These are phyloP conservation scores for Calonectris borealis DNA, from an alignment of 2,113 vertebrate genomes.

Conservation along the genomic window DNA sequence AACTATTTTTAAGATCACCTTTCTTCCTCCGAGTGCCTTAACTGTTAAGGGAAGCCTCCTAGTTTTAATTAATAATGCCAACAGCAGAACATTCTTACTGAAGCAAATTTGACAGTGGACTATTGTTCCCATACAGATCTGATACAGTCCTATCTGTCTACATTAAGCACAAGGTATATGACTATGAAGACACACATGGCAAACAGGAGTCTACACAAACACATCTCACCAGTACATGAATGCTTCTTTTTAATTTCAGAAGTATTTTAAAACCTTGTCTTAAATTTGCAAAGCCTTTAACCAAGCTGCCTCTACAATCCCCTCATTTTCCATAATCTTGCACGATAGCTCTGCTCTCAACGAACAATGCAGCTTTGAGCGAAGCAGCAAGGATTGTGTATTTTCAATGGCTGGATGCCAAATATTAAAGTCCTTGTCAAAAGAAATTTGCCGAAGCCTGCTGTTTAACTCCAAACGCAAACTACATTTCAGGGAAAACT, in stretches of 20 bases:
- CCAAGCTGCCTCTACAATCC: neutral
- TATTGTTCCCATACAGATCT: neutral
- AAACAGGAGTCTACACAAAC: neutral
- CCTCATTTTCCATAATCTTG: neutral
- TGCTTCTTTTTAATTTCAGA: neutral
- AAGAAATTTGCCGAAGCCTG: neutral
- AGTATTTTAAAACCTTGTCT: neutral
- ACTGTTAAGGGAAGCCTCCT: neutral
- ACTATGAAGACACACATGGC: neutral
- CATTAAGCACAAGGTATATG: neutral
- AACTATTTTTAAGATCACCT: neutral
- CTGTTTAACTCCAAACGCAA: neutral
- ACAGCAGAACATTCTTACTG: neutral
- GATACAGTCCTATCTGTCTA: neutral
- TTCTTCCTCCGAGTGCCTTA: neutral
- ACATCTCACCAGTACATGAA: neutral
- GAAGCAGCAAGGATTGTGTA: neutral
- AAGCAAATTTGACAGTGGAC: neutral
- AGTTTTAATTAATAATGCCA: slow-evolving; percentile 4
- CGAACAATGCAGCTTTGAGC: slow-evolving; percentile 21
- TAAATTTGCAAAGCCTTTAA: neutral
- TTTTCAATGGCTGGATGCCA: slow-evolving; percentile 34
- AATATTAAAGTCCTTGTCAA: slow-evolving; percentile 9
- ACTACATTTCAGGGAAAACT: neutral
- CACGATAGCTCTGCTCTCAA: neutral